phyloP scores from a whole-genome alignment of 2,797 vertebrate species.

The Acrocephalus scirpaceus region DNA sequence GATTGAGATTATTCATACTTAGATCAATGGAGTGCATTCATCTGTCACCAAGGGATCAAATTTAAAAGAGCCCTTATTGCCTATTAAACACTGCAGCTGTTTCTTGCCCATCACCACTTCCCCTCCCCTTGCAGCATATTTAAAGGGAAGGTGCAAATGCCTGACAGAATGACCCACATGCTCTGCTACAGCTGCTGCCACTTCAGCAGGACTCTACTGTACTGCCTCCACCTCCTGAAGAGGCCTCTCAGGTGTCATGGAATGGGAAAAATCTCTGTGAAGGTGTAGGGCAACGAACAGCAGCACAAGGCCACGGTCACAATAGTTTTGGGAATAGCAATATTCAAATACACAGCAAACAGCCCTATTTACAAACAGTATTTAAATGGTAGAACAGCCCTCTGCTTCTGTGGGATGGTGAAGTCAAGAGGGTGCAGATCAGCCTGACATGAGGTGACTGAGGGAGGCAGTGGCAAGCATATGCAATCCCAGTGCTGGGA shows the following conservation, averaged over 20 bases:
- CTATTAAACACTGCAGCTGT: background rate
- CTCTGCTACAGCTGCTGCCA: background rate
- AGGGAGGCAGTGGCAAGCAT: background rate
- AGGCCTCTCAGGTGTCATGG: background rate
- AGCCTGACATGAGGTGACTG: background rate
- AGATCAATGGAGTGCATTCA: background rate
- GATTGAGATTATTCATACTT: background rate
- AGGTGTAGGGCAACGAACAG: background rate
- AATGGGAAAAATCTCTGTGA: background rate
- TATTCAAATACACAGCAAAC: background rate
- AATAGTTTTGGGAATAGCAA: background rate
- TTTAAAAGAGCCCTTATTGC: background rate
- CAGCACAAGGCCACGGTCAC: background rate
- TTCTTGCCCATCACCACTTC: background rate
- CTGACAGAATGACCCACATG: accelerated
- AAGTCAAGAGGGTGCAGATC: background rate
- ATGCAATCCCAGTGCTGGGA: background rate
- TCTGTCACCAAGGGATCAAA: background rate
- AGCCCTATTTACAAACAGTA: background rate
- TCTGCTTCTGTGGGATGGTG: background rate
- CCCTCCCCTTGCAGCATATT: accelerated
- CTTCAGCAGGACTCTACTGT: background rate
- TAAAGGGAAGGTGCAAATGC: background rate
- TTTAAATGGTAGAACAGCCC: background rate
- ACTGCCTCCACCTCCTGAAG: background rate